Conservation (phyloP, 2,888 invertebrate genomes). For the Trissolcus brochymenae region DNA sequence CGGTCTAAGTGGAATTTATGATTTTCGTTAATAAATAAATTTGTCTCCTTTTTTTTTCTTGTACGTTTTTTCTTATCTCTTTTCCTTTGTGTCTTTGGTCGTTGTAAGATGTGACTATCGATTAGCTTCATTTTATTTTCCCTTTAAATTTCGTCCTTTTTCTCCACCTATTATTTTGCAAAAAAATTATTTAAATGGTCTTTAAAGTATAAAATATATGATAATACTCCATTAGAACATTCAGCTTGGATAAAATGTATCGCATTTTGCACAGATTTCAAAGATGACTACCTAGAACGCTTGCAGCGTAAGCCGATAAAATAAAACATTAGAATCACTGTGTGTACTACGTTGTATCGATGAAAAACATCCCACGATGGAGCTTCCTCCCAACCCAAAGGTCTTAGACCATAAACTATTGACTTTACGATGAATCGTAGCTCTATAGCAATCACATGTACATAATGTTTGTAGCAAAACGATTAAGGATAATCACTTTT, state of each 20-base stretch:
- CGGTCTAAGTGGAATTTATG: constrained; percentile 44
- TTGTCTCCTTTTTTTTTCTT: neutral
- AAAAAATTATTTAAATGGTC: neutral
- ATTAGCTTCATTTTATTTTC: constrained; percentile 5
- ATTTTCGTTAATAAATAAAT: constrained; percentile 46
- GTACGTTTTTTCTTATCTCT: neutral
- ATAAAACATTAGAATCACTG: constrained; percentile 1
- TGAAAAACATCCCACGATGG: neutral
- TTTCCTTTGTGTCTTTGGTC: neutral
- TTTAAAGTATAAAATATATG: neutral
- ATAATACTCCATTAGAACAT: neutral
- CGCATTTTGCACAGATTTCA: neutral
- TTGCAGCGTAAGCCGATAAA: constrained; percentile 6
- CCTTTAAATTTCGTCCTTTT: neutral
- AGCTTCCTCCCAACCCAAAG: neutral
- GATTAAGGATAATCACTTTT: too few relatives aligned
- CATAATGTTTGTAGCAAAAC: neutral
- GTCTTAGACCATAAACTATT: constrained; percentile 2
- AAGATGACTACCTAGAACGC: neutral
- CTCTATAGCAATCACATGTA: neutral
- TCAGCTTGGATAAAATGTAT: neutral
- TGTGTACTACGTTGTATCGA: constrained; percentile 1
- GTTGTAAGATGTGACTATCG: constrained; percentile 7
- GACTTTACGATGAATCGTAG: neutral
- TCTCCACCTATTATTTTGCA: too few relatives aligned